Conservation (phyloP, 2,888 invertebrate genomes). For the Eristalinus aeneus region DNA sequence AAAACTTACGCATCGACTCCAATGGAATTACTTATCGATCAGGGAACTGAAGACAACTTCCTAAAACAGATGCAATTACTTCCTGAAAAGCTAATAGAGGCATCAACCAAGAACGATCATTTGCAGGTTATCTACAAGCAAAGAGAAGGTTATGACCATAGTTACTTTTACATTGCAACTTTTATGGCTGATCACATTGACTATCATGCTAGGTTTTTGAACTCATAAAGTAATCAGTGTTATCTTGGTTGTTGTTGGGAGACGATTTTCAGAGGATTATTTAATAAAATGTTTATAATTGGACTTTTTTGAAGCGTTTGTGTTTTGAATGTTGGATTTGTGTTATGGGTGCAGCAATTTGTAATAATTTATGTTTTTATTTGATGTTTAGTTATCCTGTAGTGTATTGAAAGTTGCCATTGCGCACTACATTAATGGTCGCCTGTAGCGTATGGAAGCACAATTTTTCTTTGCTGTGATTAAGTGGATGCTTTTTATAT, state of each 20-base stretch:
- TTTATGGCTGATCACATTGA: slow-evolving; percentile 96
- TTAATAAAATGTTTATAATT: background rate
- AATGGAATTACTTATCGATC: slow-evolving; percentile 91
- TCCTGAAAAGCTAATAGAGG: slow-evolving; percentile 89
- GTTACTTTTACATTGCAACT: slow-evolving; percentile 94
- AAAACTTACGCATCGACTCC: slow-evolving; percentile 91
- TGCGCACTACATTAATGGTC: no score
- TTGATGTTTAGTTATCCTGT: no score
- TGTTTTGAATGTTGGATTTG: background rate
- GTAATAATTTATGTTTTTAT: no score
- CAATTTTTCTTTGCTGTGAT: no score
- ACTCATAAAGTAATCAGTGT: slow-evolving; percentile 71
- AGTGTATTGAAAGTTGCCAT: no score
- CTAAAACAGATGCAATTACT: slow-evolving; percentile 88
- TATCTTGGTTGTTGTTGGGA: background rate
- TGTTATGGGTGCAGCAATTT: no score
- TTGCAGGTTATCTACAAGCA: slow-evolving; percentile 87
- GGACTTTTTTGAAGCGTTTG: background rate
- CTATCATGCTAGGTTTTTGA: slow-evolving; percentile 91
- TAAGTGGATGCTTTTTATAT: no score
- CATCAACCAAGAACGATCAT: slow-evolving; percentile 81
- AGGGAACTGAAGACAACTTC: slow-evolving; percentile 93
- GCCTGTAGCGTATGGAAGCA: no score
- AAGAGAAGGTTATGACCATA: slow-evolving; percentile 95
- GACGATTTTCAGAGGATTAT: background rate